Evolutionary conservation across 1,140 invertebrate genomes (phyloP).

Genomic region (Pararge aegeria): DNA sequence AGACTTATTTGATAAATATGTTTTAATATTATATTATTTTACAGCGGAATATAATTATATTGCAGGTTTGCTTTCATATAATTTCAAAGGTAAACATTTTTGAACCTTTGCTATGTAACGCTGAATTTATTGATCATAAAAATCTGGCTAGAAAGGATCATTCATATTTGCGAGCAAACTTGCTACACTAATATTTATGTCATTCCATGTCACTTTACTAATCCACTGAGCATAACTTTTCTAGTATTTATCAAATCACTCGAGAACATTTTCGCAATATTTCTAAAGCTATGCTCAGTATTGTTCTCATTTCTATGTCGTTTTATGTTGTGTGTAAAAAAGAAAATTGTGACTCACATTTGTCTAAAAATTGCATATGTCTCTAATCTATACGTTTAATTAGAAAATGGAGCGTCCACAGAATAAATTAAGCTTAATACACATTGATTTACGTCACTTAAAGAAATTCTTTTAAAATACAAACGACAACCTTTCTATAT

Average conservation of each 20-base stretch:
- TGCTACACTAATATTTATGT: not conserved
- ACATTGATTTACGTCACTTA: too few relatives aligned
- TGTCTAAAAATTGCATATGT: not conserved
- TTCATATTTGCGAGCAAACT: not conserved
- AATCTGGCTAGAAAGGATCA: too few relatives aligned
- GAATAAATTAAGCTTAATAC: not conserved
- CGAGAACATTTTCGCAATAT: too few relatives aligned
- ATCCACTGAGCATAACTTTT: not conserved
- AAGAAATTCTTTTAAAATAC: too few relatives aligned
- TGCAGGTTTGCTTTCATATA: not conserved
- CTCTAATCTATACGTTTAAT: not conserved
- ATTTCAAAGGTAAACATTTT: not conserved
- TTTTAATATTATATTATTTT: not conserved
- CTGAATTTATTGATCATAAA: not conserved
- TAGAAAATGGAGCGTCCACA: not conserved
- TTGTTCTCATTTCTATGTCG: not conserved
- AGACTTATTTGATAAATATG: not conserved
- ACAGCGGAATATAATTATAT: conserved; percentile 7
- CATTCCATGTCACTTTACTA: not conserved
- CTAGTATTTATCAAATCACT: too few relatives aligned
- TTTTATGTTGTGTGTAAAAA: not conserved
- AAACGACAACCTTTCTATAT: too few relatives aligned
- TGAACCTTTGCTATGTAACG: not conserved
- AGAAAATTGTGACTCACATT: not conserved
- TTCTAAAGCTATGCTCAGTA: not conserved